Conservation (phyloP, 1,140 invertebrate genomes). For the Scaptomyza pallida region DNA sequence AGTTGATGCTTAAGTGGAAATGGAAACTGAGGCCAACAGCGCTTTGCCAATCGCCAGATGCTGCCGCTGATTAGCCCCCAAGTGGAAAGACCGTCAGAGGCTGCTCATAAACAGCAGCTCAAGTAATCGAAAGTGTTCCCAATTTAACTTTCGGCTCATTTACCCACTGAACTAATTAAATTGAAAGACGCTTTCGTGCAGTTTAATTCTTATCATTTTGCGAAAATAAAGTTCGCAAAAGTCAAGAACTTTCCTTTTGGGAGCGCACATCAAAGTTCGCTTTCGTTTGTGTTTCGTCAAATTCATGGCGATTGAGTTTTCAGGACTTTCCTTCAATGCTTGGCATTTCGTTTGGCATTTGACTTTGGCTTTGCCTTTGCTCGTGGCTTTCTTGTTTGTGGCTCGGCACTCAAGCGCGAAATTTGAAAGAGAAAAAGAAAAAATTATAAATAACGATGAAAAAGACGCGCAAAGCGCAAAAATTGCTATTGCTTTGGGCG, state of each 20-base stretch:
- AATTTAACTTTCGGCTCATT: slow-evolving; percentile 12
- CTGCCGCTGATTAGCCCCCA: slow-evolving; percentile 60
- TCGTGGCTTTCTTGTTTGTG: slow-evolving; percentile 29
- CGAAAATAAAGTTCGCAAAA: not conserved
- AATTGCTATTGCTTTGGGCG: slow-evolving; percentile 36
- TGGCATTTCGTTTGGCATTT: slow-evolving; percentile 18
- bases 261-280: no score
- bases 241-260: not conserved
- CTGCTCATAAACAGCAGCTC: slow-evolving; percentile 36
- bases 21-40: slow-evolving; percentile 39
- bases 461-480: slow-evolving; percentile 28
- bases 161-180: slow-evolving; percentile 1
- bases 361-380: slow-evolving; percentile 24
- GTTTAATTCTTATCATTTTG: no score
- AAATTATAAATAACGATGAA: slow-evolving; percentile 6
- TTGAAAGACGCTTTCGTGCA: not conserved
- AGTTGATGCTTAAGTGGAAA: slow-evolving; percentile 13
- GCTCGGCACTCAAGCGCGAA: slow-evolving; percentile 45
- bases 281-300: not conserved
- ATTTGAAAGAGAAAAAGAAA: slow-evolving; percentile 38
- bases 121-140: slow-evolving; percentile 35
- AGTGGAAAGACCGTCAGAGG: slow-evolving; percentile 3
- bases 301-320: slow-evolving; percentile 15
- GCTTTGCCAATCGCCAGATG: slow-evolving; percentile 61
- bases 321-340: slow-evolving; percentile 5